phyloP scores from a whole-genome alignment of 2,797 vertebrate genomes.

The Hemibagrus guttatus region DNA sequence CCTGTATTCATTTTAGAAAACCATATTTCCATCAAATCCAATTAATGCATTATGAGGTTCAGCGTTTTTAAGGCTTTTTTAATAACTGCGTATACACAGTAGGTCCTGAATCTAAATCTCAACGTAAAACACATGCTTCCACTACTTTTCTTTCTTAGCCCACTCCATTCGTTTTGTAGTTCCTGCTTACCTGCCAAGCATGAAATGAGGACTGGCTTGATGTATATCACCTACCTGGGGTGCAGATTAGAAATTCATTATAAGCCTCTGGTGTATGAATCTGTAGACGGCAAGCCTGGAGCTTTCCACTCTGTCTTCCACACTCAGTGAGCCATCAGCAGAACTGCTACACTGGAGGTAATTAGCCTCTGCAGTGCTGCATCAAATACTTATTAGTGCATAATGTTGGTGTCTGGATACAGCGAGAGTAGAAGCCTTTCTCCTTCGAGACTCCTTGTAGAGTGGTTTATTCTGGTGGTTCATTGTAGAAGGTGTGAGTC shows the following conservation, averaged over 20 bases:
- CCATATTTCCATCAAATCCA: neutral
- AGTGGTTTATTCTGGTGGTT: conserved; percentile 19
- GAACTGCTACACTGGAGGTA: conserved; percentile 51
- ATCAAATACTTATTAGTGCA: conserved; percentile 26
- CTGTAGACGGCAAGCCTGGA: conserved; percentile 21
- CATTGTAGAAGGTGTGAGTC: neutral
- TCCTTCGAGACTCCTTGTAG: conserved; percentile 15
- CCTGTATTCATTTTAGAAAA: neutral
- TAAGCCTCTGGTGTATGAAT: conserved; percentile 45
- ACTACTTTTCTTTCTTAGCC: neutral
- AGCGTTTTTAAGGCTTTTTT: neutral
- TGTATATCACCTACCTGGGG: conserved; percentile 39
- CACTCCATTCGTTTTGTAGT: conserved; percentile 5
- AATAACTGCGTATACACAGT: neutral
- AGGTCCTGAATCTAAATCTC: neutral
- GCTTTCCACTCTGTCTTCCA: conserved; percentile 26
- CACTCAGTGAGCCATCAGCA: conserved; percentile 16
- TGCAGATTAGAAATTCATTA: conserved; percentile 35
- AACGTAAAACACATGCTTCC: neutral
- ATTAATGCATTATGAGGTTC: neutral
- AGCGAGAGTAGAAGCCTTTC: neutral
- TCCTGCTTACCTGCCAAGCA: conserved; percentile 22
- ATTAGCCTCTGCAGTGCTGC: conserved; percentile 46
- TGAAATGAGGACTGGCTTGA: neutral
- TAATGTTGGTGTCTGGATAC: conserved; percentile 24